Conservation (phyloP, 2,797 vertebrate species). For the Okamejei kenojei region DNA sequence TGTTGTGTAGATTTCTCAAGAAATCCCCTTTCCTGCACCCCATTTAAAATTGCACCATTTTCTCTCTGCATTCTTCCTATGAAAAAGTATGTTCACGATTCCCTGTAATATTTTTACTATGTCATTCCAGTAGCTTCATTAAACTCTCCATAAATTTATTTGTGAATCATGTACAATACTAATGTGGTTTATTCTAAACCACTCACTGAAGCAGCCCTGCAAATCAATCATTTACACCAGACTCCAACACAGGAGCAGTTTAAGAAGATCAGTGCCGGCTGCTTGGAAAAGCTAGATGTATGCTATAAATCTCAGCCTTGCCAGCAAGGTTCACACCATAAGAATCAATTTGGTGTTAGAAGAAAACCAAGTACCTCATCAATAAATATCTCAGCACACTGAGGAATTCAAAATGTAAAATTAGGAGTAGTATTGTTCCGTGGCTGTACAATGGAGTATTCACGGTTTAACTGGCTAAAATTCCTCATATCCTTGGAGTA, state of each 20-base stretch:
- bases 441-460: constrained; percentile 44
- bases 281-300: background rate
- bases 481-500: constrained; percentile 42
- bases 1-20: too few species aligned
- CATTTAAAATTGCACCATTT: too few species aligned
- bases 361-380: background rate
- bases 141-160: too few species aligned
- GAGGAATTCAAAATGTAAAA: background rate
- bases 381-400: background rate
- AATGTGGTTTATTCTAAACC: background rate
- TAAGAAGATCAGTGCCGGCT: background rate
- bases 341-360: background rate
- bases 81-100: too few species aligned
- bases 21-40: too few species aligned
- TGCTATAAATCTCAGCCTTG: background rate
- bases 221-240: background rate
- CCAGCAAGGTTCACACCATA: background rate
- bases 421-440: background rate
- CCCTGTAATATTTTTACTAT: too few species aligned
- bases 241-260: background rate
- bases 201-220: background rate
- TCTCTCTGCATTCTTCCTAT: too few species aligned
- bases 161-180: background rate
- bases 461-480: constrained; percentile 42
- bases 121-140: too few species aligned